phyloP scores from a whole-genome alignment of 2,888 invertebrate species.

The Acheta domesticus region DNA sequence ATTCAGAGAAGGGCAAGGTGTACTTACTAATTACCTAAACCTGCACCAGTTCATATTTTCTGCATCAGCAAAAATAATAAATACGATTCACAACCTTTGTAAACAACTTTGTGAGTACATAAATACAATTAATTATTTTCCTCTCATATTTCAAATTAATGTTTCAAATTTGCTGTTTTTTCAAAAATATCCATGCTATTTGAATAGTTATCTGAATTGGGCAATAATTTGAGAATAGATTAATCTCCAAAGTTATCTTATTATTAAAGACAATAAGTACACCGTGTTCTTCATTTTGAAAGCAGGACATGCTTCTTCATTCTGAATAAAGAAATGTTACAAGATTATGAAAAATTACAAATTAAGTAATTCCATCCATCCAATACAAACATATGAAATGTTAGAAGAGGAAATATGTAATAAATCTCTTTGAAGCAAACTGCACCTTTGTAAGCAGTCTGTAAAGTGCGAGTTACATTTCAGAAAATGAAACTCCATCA shows the following conservation, averaged over 20 bases:
- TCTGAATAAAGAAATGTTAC: slow-evolving; percentile 31
- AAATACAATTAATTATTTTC: no score
- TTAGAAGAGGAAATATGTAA: slow-evolving; percentile 35
- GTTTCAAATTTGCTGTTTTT: neutral
- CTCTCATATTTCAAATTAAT: neutral
- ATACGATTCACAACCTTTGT: no score
- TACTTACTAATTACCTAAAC: slow-evolving; percentile 32
- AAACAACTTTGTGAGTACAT: no score
- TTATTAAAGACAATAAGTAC: slow-evolving; percentile 38
- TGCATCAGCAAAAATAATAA: neutral
- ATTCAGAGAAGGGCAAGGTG: slow-evolving; percentile 31
- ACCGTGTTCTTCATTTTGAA: slow-evolving; percentile 32
- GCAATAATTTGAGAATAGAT: neutral
- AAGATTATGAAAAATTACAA: slow-evolving; percentile 20
- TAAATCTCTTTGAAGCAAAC: slow-evolving; percentile 50
- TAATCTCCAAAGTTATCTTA: neutral
- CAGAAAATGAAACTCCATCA: slow-evolving; percentile 31
- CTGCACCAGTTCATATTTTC: neutral
- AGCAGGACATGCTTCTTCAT: slow-evolving; percentile 25
- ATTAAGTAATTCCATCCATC: slow-evolving; percentile 19
- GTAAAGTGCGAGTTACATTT: slow-evolving; percentile 34
- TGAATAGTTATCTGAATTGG: neutral
- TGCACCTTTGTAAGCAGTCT: slow-evolving; percentile 49
- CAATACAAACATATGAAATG: slow-evolving; percentile 23
- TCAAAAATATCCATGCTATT: neutral